Evolutionary conservation across 2,113 vertebrate species (phyloP).

Genomic region (Megaceryle maxima): DNA sequence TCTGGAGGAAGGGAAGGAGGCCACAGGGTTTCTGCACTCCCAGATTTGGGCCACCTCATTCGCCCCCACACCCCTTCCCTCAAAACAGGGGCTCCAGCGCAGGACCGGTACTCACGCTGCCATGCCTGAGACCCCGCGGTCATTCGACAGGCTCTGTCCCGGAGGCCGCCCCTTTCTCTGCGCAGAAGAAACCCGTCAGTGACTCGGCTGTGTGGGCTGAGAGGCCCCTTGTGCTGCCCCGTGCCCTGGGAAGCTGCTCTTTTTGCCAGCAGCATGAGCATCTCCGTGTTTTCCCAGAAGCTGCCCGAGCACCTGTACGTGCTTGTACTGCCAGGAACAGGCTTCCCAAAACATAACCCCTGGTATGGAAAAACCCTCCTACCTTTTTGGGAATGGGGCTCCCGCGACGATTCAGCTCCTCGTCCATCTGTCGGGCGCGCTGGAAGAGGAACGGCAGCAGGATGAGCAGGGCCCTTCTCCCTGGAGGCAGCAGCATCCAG

Average conservation of each 20-base stretch:
- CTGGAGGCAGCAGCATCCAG: neutral
- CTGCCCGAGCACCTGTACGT: fast-evolving
- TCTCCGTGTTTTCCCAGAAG: neutral
- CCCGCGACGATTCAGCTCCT: constrained; percentile 83
- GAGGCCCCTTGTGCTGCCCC: too few relatives aligned
- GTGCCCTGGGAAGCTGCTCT: neutral
- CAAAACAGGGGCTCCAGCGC: neutral
- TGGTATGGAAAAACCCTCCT: neutral
- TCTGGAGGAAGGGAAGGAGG: neutral
- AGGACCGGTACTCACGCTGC: constrained; percentile 67
- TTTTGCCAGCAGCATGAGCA: neutral
- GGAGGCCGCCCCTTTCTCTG: constrained; percentile 92
- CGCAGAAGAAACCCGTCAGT: neutral
- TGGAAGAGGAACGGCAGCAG: constrained; percentile 34
- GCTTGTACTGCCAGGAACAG: neutral
- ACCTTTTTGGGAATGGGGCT: constrained; percentile 92
- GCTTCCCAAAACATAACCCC: neutral
- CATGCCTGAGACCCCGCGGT: constrained; percentile 63
- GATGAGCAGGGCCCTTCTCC: neutral
- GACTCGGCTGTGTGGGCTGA: too few relatives aligned
- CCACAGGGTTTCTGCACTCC: neutral
- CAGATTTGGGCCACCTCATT: neutral
- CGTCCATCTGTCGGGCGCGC: constrained; percentile 84
- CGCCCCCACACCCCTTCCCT: neutral
- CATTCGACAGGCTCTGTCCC: constrained; percentile 74